Base-by-base conservation (phyloP, 2,888 invertebrate species). In the Timema cristinae region DNA sequence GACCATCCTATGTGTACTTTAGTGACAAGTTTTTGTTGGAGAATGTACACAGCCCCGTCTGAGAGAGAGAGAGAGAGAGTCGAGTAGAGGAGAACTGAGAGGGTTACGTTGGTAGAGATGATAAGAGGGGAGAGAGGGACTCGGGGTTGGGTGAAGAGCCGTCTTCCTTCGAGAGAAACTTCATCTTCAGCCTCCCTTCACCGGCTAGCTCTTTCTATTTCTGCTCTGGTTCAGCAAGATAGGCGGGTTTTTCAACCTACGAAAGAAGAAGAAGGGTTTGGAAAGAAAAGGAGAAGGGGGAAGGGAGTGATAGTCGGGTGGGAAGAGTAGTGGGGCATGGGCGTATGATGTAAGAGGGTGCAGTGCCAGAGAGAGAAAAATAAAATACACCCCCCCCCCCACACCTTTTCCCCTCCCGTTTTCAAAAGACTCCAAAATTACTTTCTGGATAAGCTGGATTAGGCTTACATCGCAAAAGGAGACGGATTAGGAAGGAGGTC, bases 401-500 rank as follows among this genome's bases (percentile, higher is more conserved):
- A 7, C 47, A 13, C 32, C 63, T 32, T 32, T 32, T 32, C 9
- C 63, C 63, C 61, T 63, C 71, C 72, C 69, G 73, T 76, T 77
- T 77, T 77, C 77, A 78, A 78, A 78, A 77, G 77, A 76, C 74
- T 78, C 77, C 77, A 77, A 78, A 78, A 78, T 78, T 78, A 78
- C 78, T 78, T 77, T 77, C 77, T 75, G 78, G 78, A 78, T 78
- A 78, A 78, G 78, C 78, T 76, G 76, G 77, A 76, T 77, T 76
- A 76, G 77, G 74, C 73, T 74, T 73, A 72, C 74, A 73, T 71
- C 71, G 74, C 73, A 13, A 63, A 63, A 74, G 71, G 71, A 72
- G 73, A 71, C 69, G 71, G 73, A 74, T 73, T 73, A 73, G 68
- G 73, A 71, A 67, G 70, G 67, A 73, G 72, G 73, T 71, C 70